Percentiles rank a stretch among this genome's conserved stretches.
Evolutionary conservation across 2,797 vertebrate species (phyloP).

Genomic region (Astyanax mexicanus): DNA sequence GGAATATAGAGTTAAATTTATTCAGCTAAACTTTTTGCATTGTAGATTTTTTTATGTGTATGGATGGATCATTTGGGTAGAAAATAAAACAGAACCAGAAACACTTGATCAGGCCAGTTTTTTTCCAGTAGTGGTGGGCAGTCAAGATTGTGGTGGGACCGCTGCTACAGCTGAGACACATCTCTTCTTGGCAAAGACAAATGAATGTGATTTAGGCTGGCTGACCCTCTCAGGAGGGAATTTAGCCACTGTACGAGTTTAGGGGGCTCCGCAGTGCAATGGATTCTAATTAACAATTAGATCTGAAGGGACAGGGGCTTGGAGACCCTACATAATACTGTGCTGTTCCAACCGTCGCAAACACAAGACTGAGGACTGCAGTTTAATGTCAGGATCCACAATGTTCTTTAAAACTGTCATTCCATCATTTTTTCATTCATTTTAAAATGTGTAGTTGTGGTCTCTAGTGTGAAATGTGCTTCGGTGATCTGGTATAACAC

Average conservation of each 20-base stretch:
- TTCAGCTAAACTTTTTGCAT: no score
- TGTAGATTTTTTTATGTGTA: no score
- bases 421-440: no score
- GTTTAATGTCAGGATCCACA: conserved; percentile 29
- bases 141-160: background rate
- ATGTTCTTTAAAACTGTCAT: conserved; percentile 13
- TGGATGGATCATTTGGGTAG: background rate
- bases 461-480: no score
- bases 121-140: background rate
- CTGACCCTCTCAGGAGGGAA: conserved; percentile 26
- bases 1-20: no score
- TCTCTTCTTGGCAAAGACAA: conserved; percentile 15
- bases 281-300: conserved; percentile 52
- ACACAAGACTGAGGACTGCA: conserved; percentile 35
- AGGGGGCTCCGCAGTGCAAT: conserved; percentile 17
- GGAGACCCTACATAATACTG: conserved; percentile 29
- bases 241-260: conserved; percentile 32
- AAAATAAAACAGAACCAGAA: background rate
- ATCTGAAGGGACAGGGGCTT: conserved; percentile 39
- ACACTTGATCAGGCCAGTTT: background rate
- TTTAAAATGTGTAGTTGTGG: no score
- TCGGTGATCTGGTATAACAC: no score
- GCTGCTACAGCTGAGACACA: background rate
- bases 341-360: conserved; percentile 9
- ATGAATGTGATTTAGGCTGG: conserved; percentile 21